Conservation (phyloP, 1,140 invertebrate genomes). For the Aradophagus sp. region DNA sequence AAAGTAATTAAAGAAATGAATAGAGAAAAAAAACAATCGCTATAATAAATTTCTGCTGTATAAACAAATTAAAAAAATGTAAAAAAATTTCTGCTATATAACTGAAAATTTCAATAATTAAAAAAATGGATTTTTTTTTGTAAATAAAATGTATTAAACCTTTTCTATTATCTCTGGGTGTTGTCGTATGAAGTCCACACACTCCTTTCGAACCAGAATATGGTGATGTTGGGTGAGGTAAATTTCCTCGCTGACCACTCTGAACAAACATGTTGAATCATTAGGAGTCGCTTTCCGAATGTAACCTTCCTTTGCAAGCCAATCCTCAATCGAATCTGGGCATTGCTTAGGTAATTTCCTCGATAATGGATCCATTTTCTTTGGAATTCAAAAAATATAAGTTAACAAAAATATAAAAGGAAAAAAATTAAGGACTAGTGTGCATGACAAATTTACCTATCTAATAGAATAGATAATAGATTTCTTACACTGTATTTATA, state of each 20-base stretch:
- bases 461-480: too few species aligned
- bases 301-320: slow-evolving; percentile 84
- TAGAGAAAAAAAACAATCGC: too few species aligned
- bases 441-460: too few species aligned
- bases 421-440: slow-evolving; percentile 10
- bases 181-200: slow-evolving; percentile 81
- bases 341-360: slow-evolving; percentile 60
- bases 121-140: too few species aligned
- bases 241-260: slow-evolving; percentile 89
- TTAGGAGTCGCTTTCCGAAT: slow-evolving; percentile 88
- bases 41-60: too few species aligned
- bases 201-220: slow-evolving; percentile 82
- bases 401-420: not conserved
- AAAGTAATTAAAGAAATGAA: too few species aligned
- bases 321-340: slow-evolving; percentile 80
- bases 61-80: too few species aligned
- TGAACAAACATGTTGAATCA: slow-evolving; percentile 89
- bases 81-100: too few species aligned
- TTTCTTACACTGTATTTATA: too few species aligned
- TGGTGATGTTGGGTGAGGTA: slow-evolving; percentile 86
- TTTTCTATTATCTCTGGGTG: slow-evolving; percentile 76
- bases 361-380: slow-evolving; percentile 22
- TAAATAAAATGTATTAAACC: slow-evolving; percentile 63
- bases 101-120: too few species aligned
- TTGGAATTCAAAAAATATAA: too few species aligned